Percentiles rank a stretch among this genome's conserved stretches.
Evolutionary conservation across 2,113 vertebrate species (phyloP).

Genomic region (Pionites leucogaster): DNA sequence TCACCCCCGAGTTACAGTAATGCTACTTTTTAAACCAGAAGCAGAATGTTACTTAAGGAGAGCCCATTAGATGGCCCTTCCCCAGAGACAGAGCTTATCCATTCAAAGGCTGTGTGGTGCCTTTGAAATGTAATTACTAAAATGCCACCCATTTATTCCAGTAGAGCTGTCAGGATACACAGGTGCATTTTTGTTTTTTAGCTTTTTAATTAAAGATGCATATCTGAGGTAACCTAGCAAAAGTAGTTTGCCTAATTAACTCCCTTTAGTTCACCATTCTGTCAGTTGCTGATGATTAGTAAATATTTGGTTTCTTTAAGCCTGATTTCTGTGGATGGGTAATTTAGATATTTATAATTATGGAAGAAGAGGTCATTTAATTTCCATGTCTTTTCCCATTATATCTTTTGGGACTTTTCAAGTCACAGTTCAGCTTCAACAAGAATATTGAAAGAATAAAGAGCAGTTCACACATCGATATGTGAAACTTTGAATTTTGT

Average conservation of each 20-base stretch:
- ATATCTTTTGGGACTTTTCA: background rate
- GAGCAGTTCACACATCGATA: background rate
- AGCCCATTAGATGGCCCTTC: background rate
- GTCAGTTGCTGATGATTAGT: background rate
- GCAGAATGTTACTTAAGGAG: background rate
- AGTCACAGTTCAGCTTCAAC: background rate
- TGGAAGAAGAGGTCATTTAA: background rate
- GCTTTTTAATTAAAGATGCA: slow-evolving; percentile 28
- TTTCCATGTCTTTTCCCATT: background rate
- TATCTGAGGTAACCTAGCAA: slow-evolving; percentile 2
- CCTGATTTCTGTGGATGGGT: background rate
- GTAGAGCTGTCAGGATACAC: background rate
- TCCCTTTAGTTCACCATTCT: background rate
- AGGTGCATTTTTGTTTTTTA: background rate
- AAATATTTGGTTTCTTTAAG: background rate
- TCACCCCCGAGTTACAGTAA: background rate
- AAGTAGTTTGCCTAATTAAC: slow-evolving; percentile 30
- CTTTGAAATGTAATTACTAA: slow-evolving; percentile 7
- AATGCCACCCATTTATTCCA: slow-evolving; percentile 4
- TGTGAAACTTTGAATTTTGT: background rate
- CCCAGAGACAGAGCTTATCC: background rate
- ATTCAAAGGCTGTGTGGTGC: background rate
- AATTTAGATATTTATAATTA: background rate
- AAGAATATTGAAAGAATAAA: background rate
- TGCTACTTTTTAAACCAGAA: background rate